Percentiles rank a stretch among this genome's conserved stretches.
phyloP scores from a whole-genome alignment of 1,140 invertebrate species.

The Ericerus pela region DNA sequence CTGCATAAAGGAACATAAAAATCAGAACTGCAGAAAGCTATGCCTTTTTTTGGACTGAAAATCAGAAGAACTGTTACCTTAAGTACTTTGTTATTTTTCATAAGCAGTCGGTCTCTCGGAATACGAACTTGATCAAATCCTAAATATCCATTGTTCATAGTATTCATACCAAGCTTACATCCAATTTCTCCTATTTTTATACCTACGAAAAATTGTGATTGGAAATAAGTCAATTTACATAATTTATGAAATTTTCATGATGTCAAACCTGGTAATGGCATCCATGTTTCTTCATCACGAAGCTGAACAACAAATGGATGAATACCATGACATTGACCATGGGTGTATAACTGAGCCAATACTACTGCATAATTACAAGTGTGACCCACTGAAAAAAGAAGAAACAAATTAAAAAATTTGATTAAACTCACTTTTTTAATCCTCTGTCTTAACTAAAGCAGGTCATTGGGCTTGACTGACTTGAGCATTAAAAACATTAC shows the following conservation, averaged over 20 bases:
- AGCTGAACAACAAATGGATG: constrained; percentile 88
- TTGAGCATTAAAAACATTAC: no score
- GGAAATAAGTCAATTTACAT: no score
- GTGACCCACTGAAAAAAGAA: constrained; percentile 79
- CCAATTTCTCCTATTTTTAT: constrained; percentile 90
- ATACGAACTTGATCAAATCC: constrained; percentile 73
- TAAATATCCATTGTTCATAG: constrained; percentile 80
- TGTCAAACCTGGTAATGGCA: constrained; percentile 61
- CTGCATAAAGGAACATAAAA: no score
- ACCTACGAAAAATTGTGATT: no score
- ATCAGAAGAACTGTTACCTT: constrained; percentile 39
- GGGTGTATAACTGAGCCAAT: constrained; percentile 73
- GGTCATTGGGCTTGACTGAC: no score
- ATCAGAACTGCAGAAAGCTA: no score
- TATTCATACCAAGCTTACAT: constrained; percentile 78
- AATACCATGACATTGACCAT: constrained; percentile 69
- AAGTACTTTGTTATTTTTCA: constrained; percentile 80
- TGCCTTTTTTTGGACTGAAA: no score
- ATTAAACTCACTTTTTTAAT: no score
- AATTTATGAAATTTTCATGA: no score
- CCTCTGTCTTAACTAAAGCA: no score
- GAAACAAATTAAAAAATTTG: no score
- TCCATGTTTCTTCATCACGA: constrained; percentile 69
- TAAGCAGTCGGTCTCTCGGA: constrained; percentile 75
- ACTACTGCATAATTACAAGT: constrained; percentile 80